A percentile compares a stretch with the other conserved stretches of the same genome.
phyloP scores from a whole-genome alignment of 2,113 vertebrate genomes.

The Vulpes ferrilata region DNA sequence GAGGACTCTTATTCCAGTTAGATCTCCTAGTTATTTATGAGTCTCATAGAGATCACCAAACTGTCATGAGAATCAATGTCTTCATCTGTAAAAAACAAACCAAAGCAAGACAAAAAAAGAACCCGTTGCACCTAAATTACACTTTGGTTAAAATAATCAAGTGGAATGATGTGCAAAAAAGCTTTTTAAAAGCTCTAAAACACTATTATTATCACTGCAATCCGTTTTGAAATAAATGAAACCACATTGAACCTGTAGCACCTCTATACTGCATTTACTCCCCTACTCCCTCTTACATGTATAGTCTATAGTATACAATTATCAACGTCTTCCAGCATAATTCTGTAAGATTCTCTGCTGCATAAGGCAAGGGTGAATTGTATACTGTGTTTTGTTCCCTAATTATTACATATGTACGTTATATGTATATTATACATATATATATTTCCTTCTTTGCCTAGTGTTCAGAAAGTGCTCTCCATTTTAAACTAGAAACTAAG shows the following conservation, averaged over 20 bases:
- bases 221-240: slow-evolving; percentile 34
- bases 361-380: neutral
- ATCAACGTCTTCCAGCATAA: neutral
- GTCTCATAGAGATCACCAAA: neutral
- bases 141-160: neutral
- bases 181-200: slow-evolving; percentile 14
- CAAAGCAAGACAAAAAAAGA: neutral
- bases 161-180: neutral
- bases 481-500: slow-evolving; percentile 26
- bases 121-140: neutral
- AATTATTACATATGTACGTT: neutral
- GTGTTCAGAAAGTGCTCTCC: neutral
- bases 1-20: neutral
- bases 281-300: neutral
- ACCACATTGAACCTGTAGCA: neutral
- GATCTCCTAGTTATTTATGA: neutral
- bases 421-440: neutral
- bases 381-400: neutral
- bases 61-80: neutral
- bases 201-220: neutral
- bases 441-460: neutral
- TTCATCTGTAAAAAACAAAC: neutral
- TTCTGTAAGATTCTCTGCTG: neutral
- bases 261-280: neutral
- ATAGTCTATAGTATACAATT: neutral